Evolutionary conservation across 2,888 invertebrate species (phyloP).

Genomic region (Aphelenchoides bicaudatus): DNA sequence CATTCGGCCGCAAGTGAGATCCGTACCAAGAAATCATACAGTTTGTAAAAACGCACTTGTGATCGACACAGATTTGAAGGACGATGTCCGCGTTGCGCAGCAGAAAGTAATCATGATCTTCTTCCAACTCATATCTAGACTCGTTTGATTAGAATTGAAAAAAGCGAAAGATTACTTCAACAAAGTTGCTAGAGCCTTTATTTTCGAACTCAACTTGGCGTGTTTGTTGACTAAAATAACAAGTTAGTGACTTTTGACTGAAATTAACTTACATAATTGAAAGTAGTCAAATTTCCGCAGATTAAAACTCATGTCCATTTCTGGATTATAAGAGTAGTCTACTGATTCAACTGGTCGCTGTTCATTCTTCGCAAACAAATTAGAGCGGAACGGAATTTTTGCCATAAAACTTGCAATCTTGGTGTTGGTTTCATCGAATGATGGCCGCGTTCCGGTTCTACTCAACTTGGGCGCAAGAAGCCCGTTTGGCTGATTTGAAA

Average conservation of each 20-base stretch:
- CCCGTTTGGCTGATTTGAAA: too few relatives aligned
- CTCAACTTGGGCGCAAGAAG: too few relatives aligned
- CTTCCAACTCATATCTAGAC: constrained; percentile 21
- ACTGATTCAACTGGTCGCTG: not conserved
- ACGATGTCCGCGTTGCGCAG: constrained; percentile 17
- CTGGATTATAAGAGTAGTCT: not conserved
- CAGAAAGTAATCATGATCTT: constrained; percentile 11
- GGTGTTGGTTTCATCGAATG: constrained; percentile 4
- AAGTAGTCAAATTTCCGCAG: constrained; percentile 2
- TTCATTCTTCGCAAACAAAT: not conserved
- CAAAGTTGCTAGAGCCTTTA: constrained; percentile 5
- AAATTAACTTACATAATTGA: constrained; percentile 10
- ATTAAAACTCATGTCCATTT: not conserved
- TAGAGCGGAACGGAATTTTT: not conserved
- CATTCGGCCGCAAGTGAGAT: constrained; percentile 13
- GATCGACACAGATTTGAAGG: constrained; percentile 19
- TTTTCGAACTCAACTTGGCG: constrained; percentile 12
- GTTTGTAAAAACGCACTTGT: not conserved
- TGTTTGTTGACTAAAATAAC: constrained; percentile 10
- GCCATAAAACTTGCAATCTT: not conserved
- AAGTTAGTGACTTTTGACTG: not conserved
- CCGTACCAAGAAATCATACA: constrained; percentile 19
- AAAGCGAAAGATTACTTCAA: constrained; percentile 11
- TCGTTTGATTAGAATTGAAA: not conserved
- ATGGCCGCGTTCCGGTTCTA: too few relatives aligned